Evolutionary conservation across 2,113 vertebrate genomes (phyloP), one percentile per base, ranked within the genome.

Genomic region (Oryzias celebensis): DNA sequence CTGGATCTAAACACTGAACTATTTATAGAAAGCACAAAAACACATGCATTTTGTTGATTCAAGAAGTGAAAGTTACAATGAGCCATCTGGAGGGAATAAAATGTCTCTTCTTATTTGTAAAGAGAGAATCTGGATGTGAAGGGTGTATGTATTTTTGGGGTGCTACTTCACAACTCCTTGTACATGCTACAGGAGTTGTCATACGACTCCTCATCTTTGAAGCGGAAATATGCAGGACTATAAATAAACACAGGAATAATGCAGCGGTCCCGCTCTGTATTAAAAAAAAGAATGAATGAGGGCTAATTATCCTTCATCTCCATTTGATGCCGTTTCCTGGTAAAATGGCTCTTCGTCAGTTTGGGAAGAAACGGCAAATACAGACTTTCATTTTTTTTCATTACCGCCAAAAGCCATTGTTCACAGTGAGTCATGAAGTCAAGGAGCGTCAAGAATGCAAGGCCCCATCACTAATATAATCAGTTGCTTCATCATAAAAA

Each of bases 391-490:
- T 12, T 36, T 36, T 36, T 36, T 36, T 8, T 36, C 36, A 36
- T 36, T 12, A 12, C 10, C 10, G 61, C 58, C 62, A 66, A n/a
- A 54, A 54, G 26, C 61, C 73, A 20, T 78, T 49, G 24, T 70
- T 58, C 63, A 75, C 62, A 56, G 83, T 85, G 67, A 73, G 87
- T 81, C 81, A 77, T 54, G 67, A 63, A 57, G 44, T 42, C 58
- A 71, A 68, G 62, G 60, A 50, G 7, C 62, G 46, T 23, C 31
- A 31, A 60, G 36, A 31, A 44, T 13, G 55, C 51, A 36, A 49
- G 13, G 60, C 61, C 54, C 52, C 58, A 73, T 78, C 52, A 71
- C 68, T 14, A 14, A 18, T 28, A 83, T 64, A 81, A 77, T 70
- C 51, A 71, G 50, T 36, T 36, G 36, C 36, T 12, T 12, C 8